Evolutionary conservation across 2,113 vertebrate genomes (phyloP).

Genomic region (Nanorana parkeri): DNA sequence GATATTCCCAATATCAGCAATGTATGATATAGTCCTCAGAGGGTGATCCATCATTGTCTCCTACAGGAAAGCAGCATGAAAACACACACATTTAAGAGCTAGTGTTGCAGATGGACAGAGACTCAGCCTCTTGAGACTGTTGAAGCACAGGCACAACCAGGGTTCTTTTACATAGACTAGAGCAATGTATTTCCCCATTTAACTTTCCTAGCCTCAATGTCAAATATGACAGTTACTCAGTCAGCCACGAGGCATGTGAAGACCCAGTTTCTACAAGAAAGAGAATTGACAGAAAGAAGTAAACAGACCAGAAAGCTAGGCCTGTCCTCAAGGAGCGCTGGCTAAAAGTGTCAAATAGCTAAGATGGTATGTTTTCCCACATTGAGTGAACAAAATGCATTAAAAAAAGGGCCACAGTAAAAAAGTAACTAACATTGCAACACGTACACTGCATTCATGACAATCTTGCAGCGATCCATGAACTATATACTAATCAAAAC

Average conservation of each 20-base stretch:
- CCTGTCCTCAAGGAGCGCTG: not conserved
- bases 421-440: no score
- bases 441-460: no score
- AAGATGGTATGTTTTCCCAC: not conserved
- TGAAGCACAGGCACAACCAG: not conserved
- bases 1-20: constrained; percentile 95
- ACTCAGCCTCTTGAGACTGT: not conserved
- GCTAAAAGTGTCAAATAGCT: not conserved
- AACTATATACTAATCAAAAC: no score
- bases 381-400: not conserved
- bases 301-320: constrained; percentile 2
- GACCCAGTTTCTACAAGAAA: constrained; percentile 10
- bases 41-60: constrained; percentile 98
- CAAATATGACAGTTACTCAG: constrained; percentile 32
- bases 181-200: constrained; percentile 1
- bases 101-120: not conserved
- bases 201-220: constrained; percentile 30
- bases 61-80: constrained; percentile 65
- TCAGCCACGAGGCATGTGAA: constrained; percentile 22
- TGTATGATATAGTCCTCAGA: constrained; percentile 95
- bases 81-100: not conserved
- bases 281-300: not conserved
- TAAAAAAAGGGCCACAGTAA: no score
- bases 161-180: not conserved
- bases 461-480: no score